phyloP scores from a whole-genome alignment of 2,888 invertebrate genomes.

The Pseudococcus jackbeardsleyi region DNA sequence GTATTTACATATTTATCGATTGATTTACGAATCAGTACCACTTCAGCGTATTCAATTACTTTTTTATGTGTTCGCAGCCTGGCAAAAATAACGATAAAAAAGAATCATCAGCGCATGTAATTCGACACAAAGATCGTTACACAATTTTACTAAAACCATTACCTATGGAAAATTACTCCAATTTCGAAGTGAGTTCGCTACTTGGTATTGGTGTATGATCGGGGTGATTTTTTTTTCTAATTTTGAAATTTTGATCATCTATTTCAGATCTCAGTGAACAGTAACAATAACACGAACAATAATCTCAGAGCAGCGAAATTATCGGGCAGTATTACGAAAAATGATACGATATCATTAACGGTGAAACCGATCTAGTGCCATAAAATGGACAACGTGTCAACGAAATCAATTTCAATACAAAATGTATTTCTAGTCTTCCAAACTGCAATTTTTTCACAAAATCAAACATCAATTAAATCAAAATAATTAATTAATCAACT shows the following conservation, averaged over 20 bases:
- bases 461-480: slow-evolving; percentile 58
- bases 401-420: neutral
- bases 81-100: slow-evolving; percentile 42
- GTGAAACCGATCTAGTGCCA: slow-evolving; percentile 57
- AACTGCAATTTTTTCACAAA: slow-evolving; percentile 40
- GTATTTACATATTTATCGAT: slow-evolving; percentile 1
- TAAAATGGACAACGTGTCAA: slow-evolving; percentile 42
- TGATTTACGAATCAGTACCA: neutral
- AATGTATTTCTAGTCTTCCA: slow-evolving; percentile 61
- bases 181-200: slow-evolving; percentile 42
- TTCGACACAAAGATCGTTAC: slow-evolving; percentile 58
- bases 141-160: slow-evolving; percentile 56
- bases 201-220: no score
- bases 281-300: neutral
- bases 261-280: slow-evolving; percentile 52
- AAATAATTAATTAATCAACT: slow-evolving; percentile 47
- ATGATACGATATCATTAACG: slow-evolving; percentile 57
- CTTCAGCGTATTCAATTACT: neutral
- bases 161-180: slow-evolving; percentile 52
- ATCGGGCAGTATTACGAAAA: slow-evolving; percentile 1
- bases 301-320: neutral
- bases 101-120: slow-evolving; percentile 47
- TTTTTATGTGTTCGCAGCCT: neutral
- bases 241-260: neutral
- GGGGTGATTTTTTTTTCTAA: neutral